Base-by-base conservation (phyloP, 2,888 invertebrate species). In the Zeuzera pyrina region DNA sequence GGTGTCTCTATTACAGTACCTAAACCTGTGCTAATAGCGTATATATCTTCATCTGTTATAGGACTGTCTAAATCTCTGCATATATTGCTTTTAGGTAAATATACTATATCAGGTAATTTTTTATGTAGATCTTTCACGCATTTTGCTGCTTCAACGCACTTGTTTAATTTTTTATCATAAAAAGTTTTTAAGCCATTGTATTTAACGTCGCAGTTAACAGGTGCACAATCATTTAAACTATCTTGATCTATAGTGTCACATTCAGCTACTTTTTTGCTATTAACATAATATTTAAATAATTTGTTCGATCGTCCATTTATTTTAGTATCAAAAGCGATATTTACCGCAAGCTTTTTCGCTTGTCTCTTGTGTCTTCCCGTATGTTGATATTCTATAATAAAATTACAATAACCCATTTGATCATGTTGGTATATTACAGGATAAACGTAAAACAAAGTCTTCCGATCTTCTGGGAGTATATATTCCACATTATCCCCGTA, bases 191-290 rank as follows among this genome's bases (percentile, higher is more conserved):
- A 41, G 2, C 69, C 76, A 10, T 47, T 44, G 42, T 79, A 79
- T 48, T 76, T 78, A 1, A 57, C 29, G 37, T 68, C 63, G 46
- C 78, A 79, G 16, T 67, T 46, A 0, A 67, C 60, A 3, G 73
- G 66, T 22, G 33, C 38, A 34, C 79, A 79, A 7, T 57, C 31
- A 21, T 58, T 53, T 5, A 74, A 41, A 2, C 68, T 47, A 37
- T 79, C 61, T 29, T 63, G 53, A 32, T 79, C 79, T 21, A 61
- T 19, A 4, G 49, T 48, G 6, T 49, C 47, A 39, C 78, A 79
- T n/a, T 30, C 25, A 2, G 24, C 40, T 3, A 8, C 30, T 36
- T 51, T 60, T 21, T 33, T 34, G 19, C 39, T 31, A 8, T 38
- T 38, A 19, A 47, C 35, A 30, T 60, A 69, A 8, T 47, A 19